These are phyloP conservation scores for Pitangus sulphuratus DNA, from an alignment of 2,797 vertebrate species.

Conservation along the genomic window DNA sequence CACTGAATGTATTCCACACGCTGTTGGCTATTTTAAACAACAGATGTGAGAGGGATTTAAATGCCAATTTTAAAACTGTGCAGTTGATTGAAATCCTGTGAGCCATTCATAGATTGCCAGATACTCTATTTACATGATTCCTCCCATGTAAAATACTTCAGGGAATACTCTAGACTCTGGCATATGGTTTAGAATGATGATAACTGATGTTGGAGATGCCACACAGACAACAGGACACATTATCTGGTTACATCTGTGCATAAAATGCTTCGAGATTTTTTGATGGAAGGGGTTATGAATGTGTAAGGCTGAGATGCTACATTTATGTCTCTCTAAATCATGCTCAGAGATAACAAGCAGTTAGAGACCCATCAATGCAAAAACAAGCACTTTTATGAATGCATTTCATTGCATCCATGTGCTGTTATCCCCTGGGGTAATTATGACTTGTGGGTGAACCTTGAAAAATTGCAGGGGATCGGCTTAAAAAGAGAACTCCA, in stretches of 20 bases:
- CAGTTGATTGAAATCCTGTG: conserved; percentile 58
- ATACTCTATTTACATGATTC: conserved; percentile 60
- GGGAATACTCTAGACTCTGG: conserved; percentile 52
- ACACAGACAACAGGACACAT: conserved; percentile 57
- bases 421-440: conserved; percentile 20
- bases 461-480: background rate
- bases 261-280: conserved; percentile 42
- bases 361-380: background rate
- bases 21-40: conserved; percentile 51
- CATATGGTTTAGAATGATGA: conserved; percentile 51
- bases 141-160: conserved; percentile 51
- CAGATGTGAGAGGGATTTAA: conserved; percentile 63
- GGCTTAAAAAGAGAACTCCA: background rate
- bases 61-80: conserved; percentile 56
- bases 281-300: conserved; percentile 41
- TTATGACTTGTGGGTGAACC: conserved; percentile 55
- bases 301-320: conserved; percentile 42
- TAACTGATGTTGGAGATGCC: conserved; percentile 45
- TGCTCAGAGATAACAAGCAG: conserved; percentile 35
- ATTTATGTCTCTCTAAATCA: conserved; percentile 49
- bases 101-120: conserved; percentile 64
- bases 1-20: background rate
- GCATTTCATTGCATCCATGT: conserved; percentile 50
- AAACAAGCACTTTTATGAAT: conserved; percentile 21
- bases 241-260: conserved; percentile 53